Evolutionary conservation across 2,888 invertebrate genomes (phyloP), one percentile per base, ranked within the genome.

Genomic region (Oligia fasciuncula): DNA sequence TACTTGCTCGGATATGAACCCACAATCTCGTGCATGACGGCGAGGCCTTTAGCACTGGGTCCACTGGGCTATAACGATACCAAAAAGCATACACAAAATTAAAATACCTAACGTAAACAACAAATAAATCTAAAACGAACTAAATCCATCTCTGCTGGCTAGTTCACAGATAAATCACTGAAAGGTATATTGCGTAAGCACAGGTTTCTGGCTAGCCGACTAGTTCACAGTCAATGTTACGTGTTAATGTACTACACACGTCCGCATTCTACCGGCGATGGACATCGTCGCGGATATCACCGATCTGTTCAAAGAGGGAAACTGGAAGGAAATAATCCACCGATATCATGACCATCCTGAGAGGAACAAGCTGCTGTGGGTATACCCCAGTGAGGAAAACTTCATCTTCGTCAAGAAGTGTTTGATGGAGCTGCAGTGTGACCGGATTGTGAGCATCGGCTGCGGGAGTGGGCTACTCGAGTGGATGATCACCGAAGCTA

Each of bases 391-490:
- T 62, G 96, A 97, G 85, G 94, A 97, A 2, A 98, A 98, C 92
- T 97, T 98, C 71, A 85, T 90, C 14, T 98, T 97, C 91, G 93
- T 98, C 0, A 95, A 96, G 85, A 88, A 93, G 8, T 91, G 95
- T 71, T 90, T 98, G 73, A 80, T 87, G 35, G 91, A 96, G 60
- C 91, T 97, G 35, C 85, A 94, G 9, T 95, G 97, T 86, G 91
- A 93, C 11, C 95, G 95, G 49, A 93, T 98, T 63, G 92, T 98
- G 77, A 98, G 98, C 87, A 94, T 98, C 60, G 98, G 98, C 1
- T 98, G 98, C 92, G 98, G 98, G 23, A 98, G 98, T 85, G 98
- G 98, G 0, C 94, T 98, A n/a, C 95, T 98, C 54, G 98, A 98
- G 93, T 98, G 98, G 98, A 97, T 98, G 86, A 94, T 98, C 70